phyloP scores from a whole-genome alignment of 2,888 invertebrate species.

The Caenorhabditis sp. region DNA sequence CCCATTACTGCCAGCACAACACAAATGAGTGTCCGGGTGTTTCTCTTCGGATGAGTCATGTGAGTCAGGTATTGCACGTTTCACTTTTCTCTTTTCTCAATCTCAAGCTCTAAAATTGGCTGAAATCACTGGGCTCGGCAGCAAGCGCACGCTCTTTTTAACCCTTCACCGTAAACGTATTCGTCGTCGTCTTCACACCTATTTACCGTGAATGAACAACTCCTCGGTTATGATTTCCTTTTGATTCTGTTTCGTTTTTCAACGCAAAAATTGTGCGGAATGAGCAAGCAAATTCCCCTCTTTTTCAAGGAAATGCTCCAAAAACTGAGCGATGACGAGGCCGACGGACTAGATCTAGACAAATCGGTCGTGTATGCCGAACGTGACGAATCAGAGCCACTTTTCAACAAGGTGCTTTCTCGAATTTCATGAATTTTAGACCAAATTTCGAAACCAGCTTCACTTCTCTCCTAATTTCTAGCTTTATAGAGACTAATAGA shows the following conservation, averaged over 20 bases:
- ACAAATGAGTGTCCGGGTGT: constrained; percentile 75
- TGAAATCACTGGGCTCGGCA: not conserved
- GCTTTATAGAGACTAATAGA: not conserved
- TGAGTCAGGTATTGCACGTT: constrained; percentile 60
- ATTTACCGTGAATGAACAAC: not conserved
- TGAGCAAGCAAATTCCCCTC: not conserved
- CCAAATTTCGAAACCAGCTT: too few relatives aligned
- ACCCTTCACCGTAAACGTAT: constrained; percentile 1
- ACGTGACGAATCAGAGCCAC: constrained; percentile 72
- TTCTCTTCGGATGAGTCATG: constrained; percentile 61
- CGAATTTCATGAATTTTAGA: too few relatives aligned
- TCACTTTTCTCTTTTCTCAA: constrained; percentile 3
- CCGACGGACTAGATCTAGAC: constrained; percentile 59
- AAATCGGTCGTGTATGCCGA: constrained; percentile 69
- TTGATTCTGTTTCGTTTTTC: constrained; percentile 24
- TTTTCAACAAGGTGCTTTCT: constrained; percentile 56
- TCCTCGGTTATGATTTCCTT: constrained; percentile 44
- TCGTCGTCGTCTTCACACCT: constrained; percentile 11
- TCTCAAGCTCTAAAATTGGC: not conserved
- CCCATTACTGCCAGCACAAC: constrained; percentile 73
- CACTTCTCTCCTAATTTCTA: constrained; percentile 14
- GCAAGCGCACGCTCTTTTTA: not conserved
- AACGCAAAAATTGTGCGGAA: not conserved
- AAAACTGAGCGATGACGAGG: constrained; percentile 53
- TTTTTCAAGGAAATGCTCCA: constrained; percentile 55